Conservation (phyloP, 2,888 invertebrate species). For the Norana najaformis region DNA sequence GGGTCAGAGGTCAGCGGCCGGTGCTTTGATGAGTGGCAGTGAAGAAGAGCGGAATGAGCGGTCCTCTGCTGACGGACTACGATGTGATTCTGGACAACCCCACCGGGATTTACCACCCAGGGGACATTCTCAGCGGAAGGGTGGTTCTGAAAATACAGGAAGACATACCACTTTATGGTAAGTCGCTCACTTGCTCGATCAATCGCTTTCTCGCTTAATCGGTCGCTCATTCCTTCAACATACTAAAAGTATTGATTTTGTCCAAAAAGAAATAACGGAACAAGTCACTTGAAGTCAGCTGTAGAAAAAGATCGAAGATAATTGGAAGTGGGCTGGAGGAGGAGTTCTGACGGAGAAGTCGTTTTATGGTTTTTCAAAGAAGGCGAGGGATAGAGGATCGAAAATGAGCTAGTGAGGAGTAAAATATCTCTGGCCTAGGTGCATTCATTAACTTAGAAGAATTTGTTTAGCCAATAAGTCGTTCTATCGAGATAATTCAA, state of each 20-base stretch:
- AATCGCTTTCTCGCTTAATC: background rate
- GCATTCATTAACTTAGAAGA: background rate
- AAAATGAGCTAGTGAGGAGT: too few species aligned
- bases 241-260: too few species aligned
- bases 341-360: too few species aligned
- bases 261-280: too few species aligned
- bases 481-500: background rate
- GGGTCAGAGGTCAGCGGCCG: background rate
- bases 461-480: background rate
- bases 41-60: background rate
- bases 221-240: background rate
- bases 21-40: background rate
- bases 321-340: too few species aligned
- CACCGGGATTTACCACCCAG: constrained; percentile 43
- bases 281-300: too few species aligned
- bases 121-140: constrained; percentile 39
- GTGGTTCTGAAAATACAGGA: constrained; percentile 39
- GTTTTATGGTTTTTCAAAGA: too few species aligned
- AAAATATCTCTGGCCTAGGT: too few species aligned
- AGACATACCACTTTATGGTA: constrained; percentile 42
- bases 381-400: too few species aligned
- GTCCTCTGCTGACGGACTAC: constrained; percentile 20
- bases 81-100: constrained; percentile 37
- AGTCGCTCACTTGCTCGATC: too few species aligned
- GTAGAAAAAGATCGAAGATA: too few species aligned